These are phyloP conservation scores for Notodonta dromedarius DNA, from an alignment of 2,888 invertebrate genomes.

Conservation along the genomic window DNA sequence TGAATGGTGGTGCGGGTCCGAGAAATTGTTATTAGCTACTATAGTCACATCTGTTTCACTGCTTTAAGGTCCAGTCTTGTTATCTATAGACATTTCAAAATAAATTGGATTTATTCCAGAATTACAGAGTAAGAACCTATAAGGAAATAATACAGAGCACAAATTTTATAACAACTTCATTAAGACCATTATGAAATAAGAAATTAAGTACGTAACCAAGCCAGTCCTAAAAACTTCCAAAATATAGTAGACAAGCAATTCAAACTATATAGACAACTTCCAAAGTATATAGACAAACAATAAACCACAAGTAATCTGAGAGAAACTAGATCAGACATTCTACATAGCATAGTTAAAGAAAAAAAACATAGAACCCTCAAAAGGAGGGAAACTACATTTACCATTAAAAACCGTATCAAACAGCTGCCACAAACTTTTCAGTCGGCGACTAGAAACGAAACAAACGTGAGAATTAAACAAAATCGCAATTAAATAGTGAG, in stretches of 20 bases:
- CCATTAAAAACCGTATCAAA: conserved; percentile 22
- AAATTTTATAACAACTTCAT: too few relatives aligned
- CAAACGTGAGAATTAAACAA: conserved; percentile 39
- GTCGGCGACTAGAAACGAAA: conserved; percentile 14
- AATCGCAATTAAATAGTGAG: conserved; percentile 50
- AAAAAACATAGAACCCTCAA: background rate
- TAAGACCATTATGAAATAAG: too few relatives aligned
- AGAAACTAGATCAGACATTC: background rate
- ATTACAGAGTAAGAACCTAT: too few relatives aligned
- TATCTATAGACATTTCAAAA: background rate
- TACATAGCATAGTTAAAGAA: background rate
- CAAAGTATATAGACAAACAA: too few relatives aligned
- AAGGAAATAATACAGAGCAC: too few relatives aligned
- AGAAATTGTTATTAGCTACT: conserved; percentile 2
- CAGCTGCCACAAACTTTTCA: conserved; percentile 12
- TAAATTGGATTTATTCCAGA: background rate
- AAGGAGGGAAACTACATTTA: conserved; percentile 11
- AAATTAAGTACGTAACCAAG: too few relatives aligned
- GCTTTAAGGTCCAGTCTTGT: background rate
- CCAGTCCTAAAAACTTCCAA: too few relatives aligned
- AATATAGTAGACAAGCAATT: too few relatives aligned
- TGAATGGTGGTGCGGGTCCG: conserved; percentile 6
- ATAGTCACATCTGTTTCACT: background rate
- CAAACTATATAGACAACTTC: too few relatives aligned
- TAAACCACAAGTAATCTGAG: background rate